Percentiles rank a stretch among this genome's conserved stretches.
phyloP scores from a whole-genome alignment of 2,888 invertebrate species.

The Cartodere bifasciata region DNA sequence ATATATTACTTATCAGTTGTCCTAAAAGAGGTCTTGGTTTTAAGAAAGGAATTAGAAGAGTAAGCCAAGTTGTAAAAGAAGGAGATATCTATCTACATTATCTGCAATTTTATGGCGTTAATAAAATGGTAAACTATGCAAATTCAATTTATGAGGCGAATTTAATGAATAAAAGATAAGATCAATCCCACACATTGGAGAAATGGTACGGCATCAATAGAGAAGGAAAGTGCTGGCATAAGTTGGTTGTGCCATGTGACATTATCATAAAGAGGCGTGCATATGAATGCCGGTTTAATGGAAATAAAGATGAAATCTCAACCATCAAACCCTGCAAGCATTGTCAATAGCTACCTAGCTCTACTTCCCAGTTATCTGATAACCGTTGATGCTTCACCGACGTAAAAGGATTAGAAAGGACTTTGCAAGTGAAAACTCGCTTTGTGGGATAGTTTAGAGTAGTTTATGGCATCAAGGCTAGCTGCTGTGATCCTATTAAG shows the following conservation, averaged over 20 bases:
- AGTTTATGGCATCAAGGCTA: slow-evolving; percentile 26
- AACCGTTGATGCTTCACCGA: slow-evolving; percentile 5
- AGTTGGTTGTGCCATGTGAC: slow-evolving; percentile 15
- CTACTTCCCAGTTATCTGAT: background rate
- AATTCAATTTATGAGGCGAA: too few relatives aligned
- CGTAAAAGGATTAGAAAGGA: slow-evolving; percentile 21
- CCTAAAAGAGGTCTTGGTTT: too few relatives aligned
- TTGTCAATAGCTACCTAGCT: background rate
- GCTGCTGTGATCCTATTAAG: slow-evolving; percentile 28
- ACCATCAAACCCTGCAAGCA: slow-evolving; percentile 14
- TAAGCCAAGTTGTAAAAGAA: too few relatives aligned
- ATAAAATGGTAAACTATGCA: too few relatives aligned
- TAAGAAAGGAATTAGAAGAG: too few relatives aligned
- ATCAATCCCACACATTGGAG: too few relatives aligned
- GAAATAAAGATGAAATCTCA: slow-evolving; percentile 20
- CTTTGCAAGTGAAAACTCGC: slow-evolving; percentile 28
- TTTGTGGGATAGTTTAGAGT: slow-evolving; percentile 24
- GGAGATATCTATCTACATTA: too few relatives aligned
- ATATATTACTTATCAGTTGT: too few relatives aligned
- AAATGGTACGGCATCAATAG: too few relatives aligned
- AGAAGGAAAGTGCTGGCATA: too few relatives aligned
- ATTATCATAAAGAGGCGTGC: slow-evolving; percentile 13
- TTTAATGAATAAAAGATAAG: too few relatives aligned
- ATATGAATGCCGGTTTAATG: slow-evolving; percentile 18
- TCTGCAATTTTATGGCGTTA: too few relatives aligned